These are phyloP conservation scores for Ceratotherium simum DNA, from an alignment of 2,113 vertebrate species.

Conservation along the genomic window DNA sequence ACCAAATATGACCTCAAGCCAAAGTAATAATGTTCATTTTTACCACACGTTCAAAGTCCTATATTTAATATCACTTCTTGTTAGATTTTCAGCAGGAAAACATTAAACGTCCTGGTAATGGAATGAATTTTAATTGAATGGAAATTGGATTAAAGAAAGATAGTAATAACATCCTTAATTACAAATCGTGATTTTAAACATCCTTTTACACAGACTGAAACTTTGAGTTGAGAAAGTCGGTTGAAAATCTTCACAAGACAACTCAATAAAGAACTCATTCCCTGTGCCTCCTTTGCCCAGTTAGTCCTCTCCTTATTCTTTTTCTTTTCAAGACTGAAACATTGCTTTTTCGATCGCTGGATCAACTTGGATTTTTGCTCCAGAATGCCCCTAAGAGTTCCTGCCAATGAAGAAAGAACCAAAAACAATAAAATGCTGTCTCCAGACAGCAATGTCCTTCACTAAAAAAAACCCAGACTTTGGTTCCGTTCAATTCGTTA, in stretches of 20 bases:
- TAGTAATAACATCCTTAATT: neutral
- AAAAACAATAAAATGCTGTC: neutral
- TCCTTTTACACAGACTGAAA: neutral
- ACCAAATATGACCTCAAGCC: neutral
- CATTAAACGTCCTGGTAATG: neutral
- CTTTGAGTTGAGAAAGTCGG: neutral
- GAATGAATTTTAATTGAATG: neutral
- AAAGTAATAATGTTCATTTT: neutral
- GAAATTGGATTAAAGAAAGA: constrained; percentile 13
- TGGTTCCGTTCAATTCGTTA: neutral
- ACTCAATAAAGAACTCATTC: neutral
- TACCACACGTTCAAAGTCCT: neutral
- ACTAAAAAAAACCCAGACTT: neutral
- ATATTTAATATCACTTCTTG: neutral
- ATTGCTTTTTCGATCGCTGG: neutral
- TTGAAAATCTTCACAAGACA: neutral
- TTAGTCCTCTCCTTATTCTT: neutral
- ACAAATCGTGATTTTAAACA: neutral
- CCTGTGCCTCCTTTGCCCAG: neutral
- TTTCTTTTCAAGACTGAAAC: constrained; percentile 14
- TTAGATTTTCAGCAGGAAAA: neutral
- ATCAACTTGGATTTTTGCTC: neutral
- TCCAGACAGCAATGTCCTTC: neutral
- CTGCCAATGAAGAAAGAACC: constrained; percentile 5
- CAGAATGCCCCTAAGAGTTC: neutral